Base-by-base conservation (phyloP, 2,113 vertebrate genomes). In the Suricata suricatta region DNA sequence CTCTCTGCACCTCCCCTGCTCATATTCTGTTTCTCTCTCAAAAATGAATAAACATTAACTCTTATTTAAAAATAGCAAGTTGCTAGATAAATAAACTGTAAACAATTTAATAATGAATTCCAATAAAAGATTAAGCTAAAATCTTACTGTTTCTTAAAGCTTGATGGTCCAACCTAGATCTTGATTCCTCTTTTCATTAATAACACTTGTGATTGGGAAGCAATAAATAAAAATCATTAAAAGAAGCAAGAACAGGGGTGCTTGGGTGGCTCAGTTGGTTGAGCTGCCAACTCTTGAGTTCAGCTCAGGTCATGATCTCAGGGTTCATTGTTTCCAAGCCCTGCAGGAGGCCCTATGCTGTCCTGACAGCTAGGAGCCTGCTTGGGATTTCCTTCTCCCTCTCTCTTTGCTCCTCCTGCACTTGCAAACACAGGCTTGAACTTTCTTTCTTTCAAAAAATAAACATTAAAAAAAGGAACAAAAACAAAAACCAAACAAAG, bases 51-150 rank as follows among this genome's bases (percentile, higher is more conserved):
- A 50, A 50, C 50, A 12, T 50, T 50, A 50, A 50, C 14, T 13
- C 12, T 50, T 50, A 2, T 50, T 64, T 71, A 66, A 79, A 35
- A 87, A 96, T 7, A 68, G 23, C 7, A 71, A 44, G 16, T 35
- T 76, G 60, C 35, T 35, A 57, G 79, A 17, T 84, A 47, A 23
- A 11, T 84, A 85, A 86, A 95, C 16, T 47, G 10, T 77, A 72
- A 88, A 68, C 8, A 74, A 68, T 63, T 96, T 41, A 96, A 90
- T 76, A 76, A 92, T 60, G 54, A 68, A 81, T 92, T 54, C 19
- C 41, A 87, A 72, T 71, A 63, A 72, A 66, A 57, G 2, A 66
- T 66, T 33, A 88, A 1, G 7, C 1, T 57, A 83, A 88, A 95
- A 41, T 71, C 19, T 83, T 72, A 11, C 63, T 92, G 11, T 91